A percentile compares a stretch with the other conserved stretches of the same genome.
Evolutionary conservation across 2,888 invertebrate species (phyloP).

Genomic region (Macroteleia sp.): DNA sequence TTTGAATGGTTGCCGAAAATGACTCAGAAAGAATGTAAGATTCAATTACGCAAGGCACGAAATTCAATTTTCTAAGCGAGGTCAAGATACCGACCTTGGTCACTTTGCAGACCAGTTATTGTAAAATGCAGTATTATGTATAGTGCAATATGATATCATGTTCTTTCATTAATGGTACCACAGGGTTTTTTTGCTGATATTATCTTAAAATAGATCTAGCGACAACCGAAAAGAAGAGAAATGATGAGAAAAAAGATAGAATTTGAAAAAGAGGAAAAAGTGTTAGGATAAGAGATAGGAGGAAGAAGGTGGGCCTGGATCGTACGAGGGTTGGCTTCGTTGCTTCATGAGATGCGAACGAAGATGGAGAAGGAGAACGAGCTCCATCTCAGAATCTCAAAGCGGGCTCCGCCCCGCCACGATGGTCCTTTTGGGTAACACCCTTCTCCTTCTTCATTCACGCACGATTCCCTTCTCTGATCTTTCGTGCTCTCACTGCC

Average conservation of each 20-base stretch:
- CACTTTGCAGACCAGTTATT: not conserved
- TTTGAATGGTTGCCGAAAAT: conserved; percentile 4
- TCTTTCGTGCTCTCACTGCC: conserved; percentile 41
- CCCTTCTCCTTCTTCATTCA: conserved; percentile 69
- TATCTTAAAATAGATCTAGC: conserved; percentile 45
- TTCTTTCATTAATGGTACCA: conserved; percentile 7
- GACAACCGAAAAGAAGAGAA: conserved; percentile 16
- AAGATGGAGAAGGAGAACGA: conserved; percentile 78
- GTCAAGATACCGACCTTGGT: no score
- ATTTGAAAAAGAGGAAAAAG: conserved; percentile 65
- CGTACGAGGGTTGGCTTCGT: conserved; percentile 78
- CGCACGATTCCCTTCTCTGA: conserved; percentile 69
- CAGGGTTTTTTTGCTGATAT: conserved; percentile 1
- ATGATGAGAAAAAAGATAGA: not conserved
- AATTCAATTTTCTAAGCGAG: not conserved
- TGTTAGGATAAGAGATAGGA: conserved; percentile 59
- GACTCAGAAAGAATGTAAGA: conserved; percentile 22
- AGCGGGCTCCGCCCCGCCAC: conserved; percentile 80
- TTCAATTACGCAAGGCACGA: conserved; percentile 20
- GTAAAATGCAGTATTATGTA: not conserved
- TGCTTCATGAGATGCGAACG: conserved; percentile 74
- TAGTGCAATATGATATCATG: not conserved
- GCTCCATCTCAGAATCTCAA: conserved; percentile 80
- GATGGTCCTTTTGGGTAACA: conserved; percentile 72
- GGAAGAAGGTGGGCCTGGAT: conserved; percentile 74